Conservation (phyloP, 2,797 vertebrate genomes). For the Cossypha heuglini region DNA sequence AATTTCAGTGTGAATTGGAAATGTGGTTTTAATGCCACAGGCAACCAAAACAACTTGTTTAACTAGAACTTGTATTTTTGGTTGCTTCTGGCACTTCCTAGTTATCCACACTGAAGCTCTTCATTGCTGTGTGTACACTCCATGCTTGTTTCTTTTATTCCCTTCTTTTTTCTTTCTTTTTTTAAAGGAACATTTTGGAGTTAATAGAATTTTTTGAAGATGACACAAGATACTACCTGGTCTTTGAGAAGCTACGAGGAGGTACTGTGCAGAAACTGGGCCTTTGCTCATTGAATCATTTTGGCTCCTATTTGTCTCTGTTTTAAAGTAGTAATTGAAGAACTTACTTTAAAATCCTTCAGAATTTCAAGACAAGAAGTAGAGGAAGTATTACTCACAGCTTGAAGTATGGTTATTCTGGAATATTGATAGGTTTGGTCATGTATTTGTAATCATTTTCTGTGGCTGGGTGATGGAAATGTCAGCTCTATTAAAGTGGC, state of each 20-base stretch:
- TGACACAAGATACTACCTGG: conserved; percentile 90
- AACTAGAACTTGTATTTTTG: background rate
- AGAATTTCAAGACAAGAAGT: background rate
- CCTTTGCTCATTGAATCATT: conserved; percentile 2
- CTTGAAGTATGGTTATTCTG: conserved; percentile 13
- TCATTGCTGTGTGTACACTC: background rate
- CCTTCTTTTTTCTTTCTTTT: background rate
- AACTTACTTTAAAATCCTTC: conserved; percentile 15
- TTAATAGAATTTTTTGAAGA: conserved; percentile 98
- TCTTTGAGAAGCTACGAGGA: conserved; percentile 96
- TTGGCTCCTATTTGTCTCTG: background rate
- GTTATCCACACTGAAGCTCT: background rate
- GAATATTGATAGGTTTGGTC: background rate
- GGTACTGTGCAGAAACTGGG: conserved; percentile 76
- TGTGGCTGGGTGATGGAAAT: background rate
- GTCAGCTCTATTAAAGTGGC: background rate
- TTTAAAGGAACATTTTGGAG: conserved; percentile 92
- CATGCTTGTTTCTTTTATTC: background rate
- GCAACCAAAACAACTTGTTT: background rate
- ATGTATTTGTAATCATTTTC: conserved; percentile 13
- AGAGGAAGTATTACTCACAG: background rate
- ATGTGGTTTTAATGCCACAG: background rate
- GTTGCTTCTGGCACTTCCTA: background rate
- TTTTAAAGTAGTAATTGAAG: conserved; percentile 47
- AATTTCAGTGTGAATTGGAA: background rate